phyloP scores from a whole-genome alignment of 1,140 invertebrate genomes.

The Saccostrea glomerata region DNA sequence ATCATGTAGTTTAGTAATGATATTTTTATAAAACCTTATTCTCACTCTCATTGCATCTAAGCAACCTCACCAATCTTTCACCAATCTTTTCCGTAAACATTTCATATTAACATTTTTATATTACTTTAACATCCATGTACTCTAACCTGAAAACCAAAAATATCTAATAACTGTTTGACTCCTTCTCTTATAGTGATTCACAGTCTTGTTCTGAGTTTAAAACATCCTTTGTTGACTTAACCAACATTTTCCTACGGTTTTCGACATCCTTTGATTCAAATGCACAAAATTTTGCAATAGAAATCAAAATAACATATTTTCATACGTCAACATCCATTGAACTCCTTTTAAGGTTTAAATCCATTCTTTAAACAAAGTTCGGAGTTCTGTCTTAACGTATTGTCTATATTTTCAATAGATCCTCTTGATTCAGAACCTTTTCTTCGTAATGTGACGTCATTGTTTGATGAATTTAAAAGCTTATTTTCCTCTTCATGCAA shows the following conservation, averaged over 20 bases:
- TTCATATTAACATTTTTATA: neutral
- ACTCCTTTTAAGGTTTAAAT: neutral
- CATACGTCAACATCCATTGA: neutral
- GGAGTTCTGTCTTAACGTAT: neutral
- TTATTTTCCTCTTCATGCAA: neutral
- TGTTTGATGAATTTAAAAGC: neutral
- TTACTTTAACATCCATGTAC: no score
- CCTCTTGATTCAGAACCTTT: neutral
- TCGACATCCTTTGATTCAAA: no score
- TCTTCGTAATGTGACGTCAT: neutral
- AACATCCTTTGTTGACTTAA: no score
- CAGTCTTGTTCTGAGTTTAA: neutral
- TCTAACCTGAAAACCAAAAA: neutral
- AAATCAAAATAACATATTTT: no score
- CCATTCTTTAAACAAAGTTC: neutral
- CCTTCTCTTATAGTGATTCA: neutral
- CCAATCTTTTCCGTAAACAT: neutral
- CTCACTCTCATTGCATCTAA: no score
- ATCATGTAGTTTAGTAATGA: no score
- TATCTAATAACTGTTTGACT: neutral
- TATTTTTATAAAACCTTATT: no score
- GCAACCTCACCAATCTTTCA: neutral
- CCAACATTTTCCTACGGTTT: no score
- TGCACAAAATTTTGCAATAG: no score
- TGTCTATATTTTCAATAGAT: neutral